phyloP scores from a whole-genome alignment of 2,113 vertebrate genomes.

The Phycodurus eques region DNA sequence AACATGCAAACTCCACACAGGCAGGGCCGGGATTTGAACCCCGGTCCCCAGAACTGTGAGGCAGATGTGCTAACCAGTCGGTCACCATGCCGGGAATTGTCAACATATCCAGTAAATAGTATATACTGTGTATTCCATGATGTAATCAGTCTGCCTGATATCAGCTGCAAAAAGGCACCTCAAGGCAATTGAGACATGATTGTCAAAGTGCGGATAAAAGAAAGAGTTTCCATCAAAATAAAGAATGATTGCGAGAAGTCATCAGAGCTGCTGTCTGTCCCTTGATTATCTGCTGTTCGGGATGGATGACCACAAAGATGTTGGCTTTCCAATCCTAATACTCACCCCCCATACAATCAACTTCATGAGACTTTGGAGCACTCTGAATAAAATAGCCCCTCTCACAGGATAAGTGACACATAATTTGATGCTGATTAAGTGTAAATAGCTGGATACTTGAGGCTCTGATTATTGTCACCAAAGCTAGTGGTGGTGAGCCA shows the following conservation, averaged over 20 bases:
- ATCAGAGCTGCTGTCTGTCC: slow-evolving; percentile 17
- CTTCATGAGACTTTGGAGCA: neutral
- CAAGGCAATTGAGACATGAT: slow-evolving; percentile 31
- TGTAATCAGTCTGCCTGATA: neutral
- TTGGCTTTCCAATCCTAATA: slow-evolving; percentile 4
- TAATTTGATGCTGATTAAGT: neutral
- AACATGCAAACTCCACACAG: no score
- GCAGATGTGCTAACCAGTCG: no score
- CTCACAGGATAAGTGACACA: neutral
- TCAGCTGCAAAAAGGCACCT: slow-evolving; percentile 22
- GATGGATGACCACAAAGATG: slow-evolving; percentile 30
- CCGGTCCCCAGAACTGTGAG: no score
- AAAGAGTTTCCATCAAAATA: slow-evolving; percentile 34
- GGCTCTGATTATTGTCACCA: neutral
- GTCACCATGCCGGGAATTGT: no score
- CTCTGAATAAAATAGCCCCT: neutral
- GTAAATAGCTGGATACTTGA: neutral
- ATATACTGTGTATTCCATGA: no score
- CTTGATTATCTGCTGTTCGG: slow-evolving; percentile 26
- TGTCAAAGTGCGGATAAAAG: slow-evolving; percentile 27
- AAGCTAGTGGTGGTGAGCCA: no score
- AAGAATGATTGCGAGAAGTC: slow-evolving; percentile 42
- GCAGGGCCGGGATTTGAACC: no score
- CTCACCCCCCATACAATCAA: neutral
- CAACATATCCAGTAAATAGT: no score